Conservation (phyloP, 2,113 vertebrate species). For the Notothenia rossii region DNA sequence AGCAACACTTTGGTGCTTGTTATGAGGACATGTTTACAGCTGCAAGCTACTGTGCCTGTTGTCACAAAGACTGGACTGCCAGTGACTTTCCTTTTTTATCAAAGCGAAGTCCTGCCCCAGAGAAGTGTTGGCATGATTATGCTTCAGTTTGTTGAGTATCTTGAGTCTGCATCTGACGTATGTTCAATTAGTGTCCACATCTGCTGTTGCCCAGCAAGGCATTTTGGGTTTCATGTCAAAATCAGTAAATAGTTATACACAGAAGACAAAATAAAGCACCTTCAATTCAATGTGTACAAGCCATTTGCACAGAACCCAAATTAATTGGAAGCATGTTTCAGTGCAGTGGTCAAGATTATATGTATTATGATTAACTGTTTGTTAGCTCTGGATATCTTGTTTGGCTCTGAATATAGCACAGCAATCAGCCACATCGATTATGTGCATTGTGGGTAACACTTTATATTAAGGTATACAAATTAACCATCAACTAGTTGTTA, state of each 20-base stretch:
- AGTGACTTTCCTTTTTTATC: neutral
- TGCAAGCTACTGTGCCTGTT: neutral
- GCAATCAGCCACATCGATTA: too few relatives aligned
- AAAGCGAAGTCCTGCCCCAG: neutral
- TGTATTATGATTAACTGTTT: too few relatives aligned
- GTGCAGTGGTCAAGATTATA: too few relatives aligned
- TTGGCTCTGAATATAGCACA: too few relatives aligned
- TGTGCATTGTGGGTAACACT: too few relatives aligned
- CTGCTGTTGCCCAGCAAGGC: too few relatives aligned
- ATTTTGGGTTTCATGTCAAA: neutral
- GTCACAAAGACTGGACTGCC: neutral
- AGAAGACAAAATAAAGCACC: neutral
- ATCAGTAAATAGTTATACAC: neutral
- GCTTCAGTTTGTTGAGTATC: neutral
- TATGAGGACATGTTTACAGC: neutral
- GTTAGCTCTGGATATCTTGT: too few relatives aligned
- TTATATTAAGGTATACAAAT: too few relatives aligned
- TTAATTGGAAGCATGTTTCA: too few relatives aligned
- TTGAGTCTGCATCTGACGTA: neutral
- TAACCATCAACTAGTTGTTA: too few relatives aligned
- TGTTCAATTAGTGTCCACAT: neutral
- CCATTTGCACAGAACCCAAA: too few relatives aligned
- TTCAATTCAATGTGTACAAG: neutral
- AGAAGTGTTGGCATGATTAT: neutral
- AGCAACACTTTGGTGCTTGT: constrained; percentile 1